phyloP scores from a whole-genome alignment of 2,113 vertebrate genomes.

The Tupaia chinensis region DNA sequence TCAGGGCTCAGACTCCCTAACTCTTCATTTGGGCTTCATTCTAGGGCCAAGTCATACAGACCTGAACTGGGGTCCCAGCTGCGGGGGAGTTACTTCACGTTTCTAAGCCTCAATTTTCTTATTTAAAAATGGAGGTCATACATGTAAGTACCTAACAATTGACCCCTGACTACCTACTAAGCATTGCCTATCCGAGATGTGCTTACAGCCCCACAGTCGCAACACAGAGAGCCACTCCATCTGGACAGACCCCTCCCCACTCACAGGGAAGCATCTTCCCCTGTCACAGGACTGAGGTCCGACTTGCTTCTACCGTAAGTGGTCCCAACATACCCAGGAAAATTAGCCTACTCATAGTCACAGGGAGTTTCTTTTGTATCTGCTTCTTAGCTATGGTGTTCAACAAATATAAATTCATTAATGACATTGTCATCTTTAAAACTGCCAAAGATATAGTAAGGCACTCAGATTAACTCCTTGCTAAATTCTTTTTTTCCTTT shows the following conservation, averaged over 20 bases:
- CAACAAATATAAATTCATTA: neutral
- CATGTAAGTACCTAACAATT: neutral
- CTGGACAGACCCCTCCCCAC: neutral
- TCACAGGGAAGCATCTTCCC: neutral
- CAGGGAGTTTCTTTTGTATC: neutral
- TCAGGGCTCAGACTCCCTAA: neutral
- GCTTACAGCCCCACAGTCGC: neutral
- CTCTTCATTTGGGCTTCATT: neutral
- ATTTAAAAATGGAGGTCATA: constrained; percentile 32
- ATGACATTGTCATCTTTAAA: neutral
- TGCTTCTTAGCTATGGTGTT: neutral
- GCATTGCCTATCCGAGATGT: neutral
- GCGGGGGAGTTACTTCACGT: neutral
- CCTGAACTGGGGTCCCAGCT: neutral
- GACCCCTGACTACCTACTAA: neutral
- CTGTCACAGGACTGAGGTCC: neutral
- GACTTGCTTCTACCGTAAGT: neutral
- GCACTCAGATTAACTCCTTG: neutral
- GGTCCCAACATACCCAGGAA: neutral
- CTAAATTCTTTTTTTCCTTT: neutral
- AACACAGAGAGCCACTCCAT: neutral
- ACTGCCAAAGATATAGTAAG: neutral
- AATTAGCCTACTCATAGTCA: neutral
- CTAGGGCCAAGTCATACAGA: neutral
- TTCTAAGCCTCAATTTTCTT: constrained; percentile 27